Evolutionary conservation across 53 echinoderm and acorn worm species (phyloP).

Genomic region (Holothuria leucospilota): DNA sequence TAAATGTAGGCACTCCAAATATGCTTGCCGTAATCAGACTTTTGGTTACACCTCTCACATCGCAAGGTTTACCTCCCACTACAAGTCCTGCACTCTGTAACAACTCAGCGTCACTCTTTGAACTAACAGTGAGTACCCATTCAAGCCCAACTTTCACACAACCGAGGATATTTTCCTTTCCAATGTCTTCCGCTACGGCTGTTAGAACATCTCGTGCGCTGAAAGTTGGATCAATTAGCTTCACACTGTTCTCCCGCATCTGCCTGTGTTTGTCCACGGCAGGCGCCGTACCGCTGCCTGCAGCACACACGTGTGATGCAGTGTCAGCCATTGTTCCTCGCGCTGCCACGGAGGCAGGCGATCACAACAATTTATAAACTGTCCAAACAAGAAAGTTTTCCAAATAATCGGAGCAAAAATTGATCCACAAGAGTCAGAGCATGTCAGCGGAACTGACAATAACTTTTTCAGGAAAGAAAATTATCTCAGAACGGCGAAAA

Average conservation of each 20-base stretch:
- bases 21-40: not conserved
- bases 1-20: not conserved
- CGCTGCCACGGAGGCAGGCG: constrained; percentile 6
- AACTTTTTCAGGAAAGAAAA: too few relatives aligned
- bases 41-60: not conserved
- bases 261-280: too few relatives aligned
- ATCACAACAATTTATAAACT: not conserved
- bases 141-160: not conserved
- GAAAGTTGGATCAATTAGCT: not conserved
- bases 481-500: too few relatives aligned
- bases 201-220: not conserved
- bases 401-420: not conserved
- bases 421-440: not conserved
- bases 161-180: not conserved
- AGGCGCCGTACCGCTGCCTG: not conserved
- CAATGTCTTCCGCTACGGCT: not conserved
- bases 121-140: not conserved
- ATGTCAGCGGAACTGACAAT: too few relatives aligned
- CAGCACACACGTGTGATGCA: not conserved
- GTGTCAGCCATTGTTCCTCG: not conserved
- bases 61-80: not conserved
- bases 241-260: not conserved
- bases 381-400: not conserved
- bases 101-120: not conserved
- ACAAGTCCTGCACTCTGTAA: not conserved